Conservation (phyloP, 1,140 invertebrate species). For the Aphidius ervi region DNA sequence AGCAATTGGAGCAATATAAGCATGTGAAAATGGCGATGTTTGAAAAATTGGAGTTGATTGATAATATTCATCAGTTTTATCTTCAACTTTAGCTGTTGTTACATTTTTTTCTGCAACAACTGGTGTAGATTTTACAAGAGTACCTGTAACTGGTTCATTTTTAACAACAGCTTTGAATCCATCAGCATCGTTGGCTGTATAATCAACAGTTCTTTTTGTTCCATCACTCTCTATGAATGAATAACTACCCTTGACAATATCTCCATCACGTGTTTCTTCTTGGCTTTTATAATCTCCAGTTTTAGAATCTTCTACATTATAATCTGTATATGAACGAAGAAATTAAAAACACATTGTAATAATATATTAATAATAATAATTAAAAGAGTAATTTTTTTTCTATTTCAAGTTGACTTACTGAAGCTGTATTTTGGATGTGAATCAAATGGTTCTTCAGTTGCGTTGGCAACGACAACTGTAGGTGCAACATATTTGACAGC, state of each 20-base stretch:
- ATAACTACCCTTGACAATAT: slow-evolving; percentile 24
- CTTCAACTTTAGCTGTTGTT: too few species aligned
- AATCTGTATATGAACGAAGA: neutral
- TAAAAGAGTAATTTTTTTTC: too few species aligned
- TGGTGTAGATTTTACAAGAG: neutral
- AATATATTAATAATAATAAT: too few species aligned
- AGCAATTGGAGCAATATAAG: neutral
- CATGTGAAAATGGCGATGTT: neutral
- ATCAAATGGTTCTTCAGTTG: slow-evolving; percentile 3
- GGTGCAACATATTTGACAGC: slow-evolving; percentile 1
- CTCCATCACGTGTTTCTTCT: slow-evolving; percentile 22
- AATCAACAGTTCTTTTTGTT: slow-evolving; percentile 13
- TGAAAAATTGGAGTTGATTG: neutral
- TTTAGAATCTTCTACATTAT: slow-evolving; percentile 14
- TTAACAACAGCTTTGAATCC: slow-evolving; percentile 21
- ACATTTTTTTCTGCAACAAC: neutral
- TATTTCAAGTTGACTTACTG: neutral
- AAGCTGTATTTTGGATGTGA: slow-evolving; percentile 22
- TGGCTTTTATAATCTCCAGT: slow-evolving; percentile 27
- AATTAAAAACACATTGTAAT: too few species aligned
- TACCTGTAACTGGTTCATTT: slow-evolving; percentile 7
- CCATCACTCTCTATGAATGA: slow-evolving; percentile 21
- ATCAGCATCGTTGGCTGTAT: slow-evolving; percentile 17
- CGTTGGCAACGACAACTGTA: slow-evolving; percentile 7
- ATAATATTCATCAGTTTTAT: too few species aligned